phyloP scores from a whole-genome alignment of 2,888 invertebrate genomes.

The Galeruca laticollis region DNA sequence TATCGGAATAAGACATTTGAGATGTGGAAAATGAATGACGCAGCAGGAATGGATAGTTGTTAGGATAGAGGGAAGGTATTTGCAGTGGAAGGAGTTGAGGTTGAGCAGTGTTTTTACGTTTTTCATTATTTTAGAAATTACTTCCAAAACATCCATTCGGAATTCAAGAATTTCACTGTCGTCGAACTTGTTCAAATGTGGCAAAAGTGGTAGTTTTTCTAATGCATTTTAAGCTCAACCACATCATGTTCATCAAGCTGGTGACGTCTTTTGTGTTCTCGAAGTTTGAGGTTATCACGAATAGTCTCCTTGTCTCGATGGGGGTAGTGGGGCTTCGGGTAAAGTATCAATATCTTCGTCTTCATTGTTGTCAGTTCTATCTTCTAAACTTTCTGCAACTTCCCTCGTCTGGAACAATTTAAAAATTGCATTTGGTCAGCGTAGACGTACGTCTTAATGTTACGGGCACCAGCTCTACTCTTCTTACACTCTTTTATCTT shows the following conservation, averaged over 20 bases:
- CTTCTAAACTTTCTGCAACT: conserved; percentile 29
- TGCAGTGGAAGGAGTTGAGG: conserved; percentile 21
- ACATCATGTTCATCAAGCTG: conserved; percentile 26
- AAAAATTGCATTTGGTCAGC: conserved; percentile 32
- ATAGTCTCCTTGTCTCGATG: conserved; percentile 27
- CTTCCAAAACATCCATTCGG: conserved; percentile 20
- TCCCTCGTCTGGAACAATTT: conserved; percentile 17
- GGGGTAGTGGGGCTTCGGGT: conserved; percentile 24
- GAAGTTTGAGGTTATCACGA: conserved; percentile 22
- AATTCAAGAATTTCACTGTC: conserved; percentile 18
- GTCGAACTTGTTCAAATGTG: conserved; percentile 15
- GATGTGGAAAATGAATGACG: conserved; percentile 22
- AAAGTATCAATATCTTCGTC: conserved; percentile 20
- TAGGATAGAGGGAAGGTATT: conserved; percentile 13
- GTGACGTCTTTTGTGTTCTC: conserved; percentile 21
- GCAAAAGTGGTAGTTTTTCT: conserved; percentile 16
- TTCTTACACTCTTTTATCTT: conserved; percentile 20
- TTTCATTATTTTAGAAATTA: conserved; percentile 16
- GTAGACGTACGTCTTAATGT: conserved; percentile 28
- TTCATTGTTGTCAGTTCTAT: conserved; percentile 23
- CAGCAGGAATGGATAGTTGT: conserved; percentile 7
- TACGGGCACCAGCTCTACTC: conserved; percentile 23
- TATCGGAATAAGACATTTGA: conserved; percentile 25
- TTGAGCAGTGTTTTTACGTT: conserved; percentile 16
- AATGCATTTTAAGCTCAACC: conserved; percentile 20